Evolutionary conservation across 2,113 vertebrate species (phyloP).

Genomic region (Gasterosteus aculeatus): DNA sequence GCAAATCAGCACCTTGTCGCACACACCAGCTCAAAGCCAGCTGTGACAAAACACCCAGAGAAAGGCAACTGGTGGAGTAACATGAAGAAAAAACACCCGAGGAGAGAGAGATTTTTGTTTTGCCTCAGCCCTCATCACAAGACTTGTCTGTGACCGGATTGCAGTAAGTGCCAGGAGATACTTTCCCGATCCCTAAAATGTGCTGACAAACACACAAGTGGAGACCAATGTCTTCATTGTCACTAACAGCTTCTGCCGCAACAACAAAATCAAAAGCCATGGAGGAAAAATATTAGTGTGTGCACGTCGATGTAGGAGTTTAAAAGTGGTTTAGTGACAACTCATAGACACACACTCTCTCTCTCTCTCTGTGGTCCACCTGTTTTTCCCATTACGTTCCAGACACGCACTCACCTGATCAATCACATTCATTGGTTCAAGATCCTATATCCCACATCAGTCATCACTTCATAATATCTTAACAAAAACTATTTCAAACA

Average conservation of each 20-base stretch:
- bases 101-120: neutral
- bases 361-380: constrained; percentile 45
- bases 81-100: neutral
- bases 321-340: constrained; percentile 1
- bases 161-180: constrained; percentile 34
- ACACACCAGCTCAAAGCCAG: constrained; percentile 34
- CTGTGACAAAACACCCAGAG: constrained; percentile 39
- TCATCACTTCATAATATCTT: neutral
- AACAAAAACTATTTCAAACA: neutral
- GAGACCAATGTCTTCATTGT: constrained; percentile 12
- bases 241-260: constrained; percentile 50
- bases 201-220: constrained; percentile 40
- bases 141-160: constrained; percentile 24
- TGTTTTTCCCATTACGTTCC: constrained; percentile 53
- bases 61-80: constrained; percentile 9
- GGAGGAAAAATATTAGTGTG: neutral
- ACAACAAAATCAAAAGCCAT: neutral
- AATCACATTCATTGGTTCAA: constrained; percentile 20
- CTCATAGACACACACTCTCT: constrained; percentile 27
- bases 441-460: neutral
- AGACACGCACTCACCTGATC: constrained; percentile 17
- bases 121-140: constrained; percentile 8
- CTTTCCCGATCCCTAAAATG: constrained; percentile 25
- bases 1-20: constrained; percentile 69
- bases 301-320: neutral